Percentiles rank a stretch among this genome's conserved stretches.
These are phyloP conservation scores for Phymorhynchus buccinoides DNA, from an alignment of 1,140 invertebrate species.

Conservation along the genomic window DNA sequence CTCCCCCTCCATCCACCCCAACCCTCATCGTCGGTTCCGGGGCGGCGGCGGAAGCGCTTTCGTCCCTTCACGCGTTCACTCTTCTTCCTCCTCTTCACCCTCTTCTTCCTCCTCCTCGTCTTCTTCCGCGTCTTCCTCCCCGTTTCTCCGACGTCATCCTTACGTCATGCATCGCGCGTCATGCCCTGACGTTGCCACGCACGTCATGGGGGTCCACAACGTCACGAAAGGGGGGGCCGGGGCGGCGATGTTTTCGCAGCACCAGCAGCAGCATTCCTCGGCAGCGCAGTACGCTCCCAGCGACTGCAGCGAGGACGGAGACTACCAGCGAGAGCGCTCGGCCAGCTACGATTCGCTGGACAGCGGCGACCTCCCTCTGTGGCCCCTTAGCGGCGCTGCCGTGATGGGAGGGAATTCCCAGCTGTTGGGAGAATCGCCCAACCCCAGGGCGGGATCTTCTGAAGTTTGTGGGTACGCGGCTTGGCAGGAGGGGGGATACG, in stretches of 20 bases:
- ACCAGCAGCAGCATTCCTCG: neutral
- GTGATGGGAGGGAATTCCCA: neutral
- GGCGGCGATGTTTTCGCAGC: neutral
- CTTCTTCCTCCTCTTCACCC: neutral
- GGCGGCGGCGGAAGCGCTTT: too few species aligned
- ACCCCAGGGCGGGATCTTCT: neutral
- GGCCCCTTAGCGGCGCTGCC: neutral
- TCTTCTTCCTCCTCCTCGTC: conserved; percentile 15
- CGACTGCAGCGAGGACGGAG: neutral
- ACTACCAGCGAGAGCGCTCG: neutral
- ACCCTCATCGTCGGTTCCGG: too few species aligned
- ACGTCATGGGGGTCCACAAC: neutral
- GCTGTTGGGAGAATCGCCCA: neutral
- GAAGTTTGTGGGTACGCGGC: neutral
- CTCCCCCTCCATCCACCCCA: neutral
- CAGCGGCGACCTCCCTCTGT: neutral
- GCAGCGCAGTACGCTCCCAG: conserved; percentile 12
- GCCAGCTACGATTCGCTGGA: conserved; percentile 7
- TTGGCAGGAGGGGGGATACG: neutral
- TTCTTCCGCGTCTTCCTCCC: neutral
- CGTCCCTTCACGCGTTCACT: neutral
- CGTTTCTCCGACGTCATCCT: neutral
- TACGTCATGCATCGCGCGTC: neutral
- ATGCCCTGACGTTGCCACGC: conserved; percentile 14
- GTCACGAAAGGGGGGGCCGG: neutral